Base-by-base conservation (phyloP, 2,888 invertebrate genomes). In the Agrilus biguttatus region DNA sequence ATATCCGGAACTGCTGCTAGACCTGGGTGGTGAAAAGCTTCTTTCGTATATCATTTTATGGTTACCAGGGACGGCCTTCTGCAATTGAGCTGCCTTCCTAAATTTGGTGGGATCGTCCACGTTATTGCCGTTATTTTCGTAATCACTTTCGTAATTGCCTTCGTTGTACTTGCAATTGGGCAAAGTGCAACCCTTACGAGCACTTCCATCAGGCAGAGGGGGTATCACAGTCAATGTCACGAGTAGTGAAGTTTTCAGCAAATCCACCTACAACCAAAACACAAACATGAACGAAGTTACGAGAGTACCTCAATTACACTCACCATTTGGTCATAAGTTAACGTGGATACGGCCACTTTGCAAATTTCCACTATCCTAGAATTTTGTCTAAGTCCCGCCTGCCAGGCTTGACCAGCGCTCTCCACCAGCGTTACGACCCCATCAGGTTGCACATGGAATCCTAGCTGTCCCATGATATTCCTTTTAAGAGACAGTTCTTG, bases 401-500 rank as follows among this genome's bases (percentile, higher is more conserved):
- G 77, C 67, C 80, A 80, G 28, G 85, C 83, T 33, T 71, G 68
- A 21, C 77, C 79, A 61, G 74, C 68, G 53, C 71, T 73, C 61
- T 92, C 92, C n/a, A 93, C 91, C 56, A 91, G 85, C 3, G 92
- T 92, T 28, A 95, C 90, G 19, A 95, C 79, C 3, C 95, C 95
- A 64, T 92, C 92, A 13, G 87, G 86, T 58, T 91, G 90, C 33
- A 92, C 89, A 66, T 87, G 86, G 66, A 87, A 87, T 12, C 90
- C 92, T 39, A 93, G 74, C 60, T 91, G 91, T 12, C 87, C 83
- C 53, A 84, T 74, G 40, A 78, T 77, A 59, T 89, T 91, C 14
- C 92, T 73, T 55, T 82, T 78, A 46, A 91, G 72, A 42, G 82
- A 80, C 53, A 89, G 69, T 65, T 93, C 92, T 52, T 83, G 77